These are phyloP conservation scores for Fulmarus glacialis DNA, from an alignment of 2,113 vertebrate species.

Conservation along the genomic window DNA sequence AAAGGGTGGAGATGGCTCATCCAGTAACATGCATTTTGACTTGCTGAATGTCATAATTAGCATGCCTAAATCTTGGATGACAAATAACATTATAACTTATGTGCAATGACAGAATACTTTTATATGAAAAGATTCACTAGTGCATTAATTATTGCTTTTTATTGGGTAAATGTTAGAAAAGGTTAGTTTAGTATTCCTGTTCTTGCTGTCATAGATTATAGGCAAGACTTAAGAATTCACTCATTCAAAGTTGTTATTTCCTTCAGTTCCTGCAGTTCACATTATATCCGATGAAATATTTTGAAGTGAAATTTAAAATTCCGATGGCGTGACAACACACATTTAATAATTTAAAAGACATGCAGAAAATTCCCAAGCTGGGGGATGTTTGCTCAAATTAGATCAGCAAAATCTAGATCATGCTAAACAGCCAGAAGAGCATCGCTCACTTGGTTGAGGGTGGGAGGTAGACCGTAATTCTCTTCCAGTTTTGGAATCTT, in stretches of 20 bases:
- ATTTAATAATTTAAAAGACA: slow-evolving; percentile 58
- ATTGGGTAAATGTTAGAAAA: not conserved
- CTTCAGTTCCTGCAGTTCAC: not conserved
- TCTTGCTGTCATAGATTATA: not conserved
- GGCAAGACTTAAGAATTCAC: not conserved
- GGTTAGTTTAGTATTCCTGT: not conserved
- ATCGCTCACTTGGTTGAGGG: slow-evolving; percentile 75
- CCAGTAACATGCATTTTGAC: not conserved
- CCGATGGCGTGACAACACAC: not conserved
- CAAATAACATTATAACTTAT: not conserved
- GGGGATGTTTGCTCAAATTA: slow-evolving; percentile 53
- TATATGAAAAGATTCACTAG: not conserved
- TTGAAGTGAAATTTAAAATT: slow-evolving; percentile 28
- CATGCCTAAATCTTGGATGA: not conserved
- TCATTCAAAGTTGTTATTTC: not conserved
- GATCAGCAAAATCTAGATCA: slow-evolving; percentile 53
- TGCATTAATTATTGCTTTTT: not conserved
- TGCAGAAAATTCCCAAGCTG: slow-evolving; percentile 25
- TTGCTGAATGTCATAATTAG: not conserved
- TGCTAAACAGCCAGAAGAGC: slow-evolving; percentile 30
- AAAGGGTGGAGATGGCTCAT: not conserved
- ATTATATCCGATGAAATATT: slow-evolving; percentile 3
- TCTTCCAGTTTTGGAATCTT: slow-evolving; percentile 92
- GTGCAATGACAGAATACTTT: not conserved
- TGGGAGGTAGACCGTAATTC: slow-evolving; percentile 92